These are phyloP conservation scores for Paratilapia polleni DNA, from an alignment of 2,113 vertebrate genomes.

Conservation along the genomic window DNA sequence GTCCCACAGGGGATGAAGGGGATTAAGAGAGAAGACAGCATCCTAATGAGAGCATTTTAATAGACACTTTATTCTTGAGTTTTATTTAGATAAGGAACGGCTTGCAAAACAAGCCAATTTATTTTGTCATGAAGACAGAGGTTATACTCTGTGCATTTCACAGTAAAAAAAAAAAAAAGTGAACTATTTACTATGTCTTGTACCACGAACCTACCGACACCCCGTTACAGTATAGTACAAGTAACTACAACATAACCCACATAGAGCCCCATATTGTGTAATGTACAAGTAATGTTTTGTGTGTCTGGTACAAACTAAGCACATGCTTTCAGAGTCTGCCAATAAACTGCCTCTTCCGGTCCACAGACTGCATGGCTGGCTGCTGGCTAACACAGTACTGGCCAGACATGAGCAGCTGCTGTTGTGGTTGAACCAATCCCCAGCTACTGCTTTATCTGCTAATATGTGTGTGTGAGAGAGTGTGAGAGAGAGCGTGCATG, in stretches of 20 bases:
- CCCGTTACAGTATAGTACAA: not conserved
- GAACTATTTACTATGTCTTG: not conserved
- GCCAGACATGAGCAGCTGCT: conserved; percentile 59
- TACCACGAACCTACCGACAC: not conserved
- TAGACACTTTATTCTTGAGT: not conserved
- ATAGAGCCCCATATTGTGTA: not conserved
- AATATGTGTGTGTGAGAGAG: not conserved
- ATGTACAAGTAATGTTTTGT: not conserved
- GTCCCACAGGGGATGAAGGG: not conserved
- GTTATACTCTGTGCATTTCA: not conserved
- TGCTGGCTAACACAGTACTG: conserved; percentile 16
- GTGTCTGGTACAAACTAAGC: conserved; percentile 17
- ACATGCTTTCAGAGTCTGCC: conserved; percentile 21
- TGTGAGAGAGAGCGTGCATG: not conserved
- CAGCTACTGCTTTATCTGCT: conserved; percentile 33
- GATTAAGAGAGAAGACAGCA: not conserved
- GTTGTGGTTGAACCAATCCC: conserved; percentile 54
- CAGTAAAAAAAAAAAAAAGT: too few relatives aligned
- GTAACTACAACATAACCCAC: not conserved
- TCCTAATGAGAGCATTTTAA: not conserved
- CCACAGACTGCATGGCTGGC: conserved; percentile 26
- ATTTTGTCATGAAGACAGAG: not conserved
- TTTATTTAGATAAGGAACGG: not conserved
- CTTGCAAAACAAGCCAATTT: not conserved
- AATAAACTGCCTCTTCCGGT: conserved; percentile 39